Percentiles rank a stretch among this genome's conserved stretches.
Evolutionary conservation across 2,797 vertebrate species (phyloP).

Genomic region (Peromyscus melanophrys): DNA sequence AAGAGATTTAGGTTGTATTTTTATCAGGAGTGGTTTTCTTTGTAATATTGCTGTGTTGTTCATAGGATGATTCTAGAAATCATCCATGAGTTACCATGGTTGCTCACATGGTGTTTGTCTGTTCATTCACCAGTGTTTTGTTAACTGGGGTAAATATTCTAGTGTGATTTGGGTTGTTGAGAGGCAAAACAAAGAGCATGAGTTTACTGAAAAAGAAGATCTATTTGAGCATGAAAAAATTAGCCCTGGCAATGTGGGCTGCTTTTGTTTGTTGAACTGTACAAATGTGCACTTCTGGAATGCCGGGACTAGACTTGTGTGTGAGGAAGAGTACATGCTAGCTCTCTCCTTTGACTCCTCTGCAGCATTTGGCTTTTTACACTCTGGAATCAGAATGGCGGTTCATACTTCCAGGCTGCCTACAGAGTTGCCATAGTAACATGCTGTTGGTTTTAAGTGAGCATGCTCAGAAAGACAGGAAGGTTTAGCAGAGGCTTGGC

Average conservation of each 20-base stretch:
- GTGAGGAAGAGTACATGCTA: slow-evolving; percentile 23
- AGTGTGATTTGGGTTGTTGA: slow-evolving; percentile 70
- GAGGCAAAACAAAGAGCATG: slow-evolving; percentile 81
- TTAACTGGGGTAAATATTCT: slow-evolving; percentile 50
- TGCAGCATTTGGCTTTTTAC: slow-evolving; percentile 83
- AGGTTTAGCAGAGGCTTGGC: slow-evolving; percentile 92
- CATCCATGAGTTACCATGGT: neutral
- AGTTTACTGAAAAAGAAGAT: slow-evolving; percentile 72
- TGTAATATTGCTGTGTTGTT: slow-evolving; percentile 42
- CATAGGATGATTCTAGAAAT: slow-evolving; percentile 21
- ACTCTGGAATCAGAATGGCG: slow-evolving; percentile 90
- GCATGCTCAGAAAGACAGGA: slow-evolving; percentile 90
- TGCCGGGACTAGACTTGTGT: neutral
- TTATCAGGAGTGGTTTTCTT: slow-evolving; percentile 49
- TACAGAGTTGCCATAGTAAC: slow-evolving; percentile 92
- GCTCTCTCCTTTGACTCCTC: slow-evolving; percentile 77
- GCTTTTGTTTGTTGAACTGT: slow-evolving; percentile 56
- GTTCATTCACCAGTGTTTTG: slow-evolving; percentile 47
- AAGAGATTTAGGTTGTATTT: slow-evolving; percentile 34
- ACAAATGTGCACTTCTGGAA: slow-evolving; percentile 8
- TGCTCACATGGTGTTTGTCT: slow-evolving; percentile 41
- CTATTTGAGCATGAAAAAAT: slow-evolving; percentile 68
- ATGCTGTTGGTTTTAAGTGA: slow-evolving; percentile 88
- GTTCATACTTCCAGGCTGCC: slow-evolving; percentile 90
- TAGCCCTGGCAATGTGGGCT: neutral